These are phyloP conservation scores for Osmerus eperlanus DNA, from an alignment of 2,113 vertebrate species.

Conservation along the genomic window DNA sequence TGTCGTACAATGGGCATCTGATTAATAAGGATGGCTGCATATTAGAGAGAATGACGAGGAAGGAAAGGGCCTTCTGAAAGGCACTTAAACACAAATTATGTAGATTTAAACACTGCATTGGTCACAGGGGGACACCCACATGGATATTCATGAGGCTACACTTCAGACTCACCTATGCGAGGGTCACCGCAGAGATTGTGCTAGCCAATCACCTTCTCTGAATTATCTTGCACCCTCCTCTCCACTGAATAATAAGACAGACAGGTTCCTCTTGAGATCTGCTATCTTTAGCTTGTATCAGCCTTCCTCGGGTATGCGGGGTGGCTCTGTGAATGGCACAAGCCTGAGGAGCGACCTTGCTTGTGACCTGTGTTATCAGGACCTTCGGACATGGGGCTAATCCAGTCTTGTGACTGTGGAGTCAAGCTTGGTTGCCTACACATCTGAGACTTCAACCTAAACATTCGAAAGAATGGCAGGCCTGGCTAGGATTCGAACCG, in stretches of 20 bases:
- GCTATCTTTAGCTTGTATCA: slow-evolving; percentile 20
- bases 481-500: too few relatives aligned
- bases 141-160: slow-evolving; percentile 67
- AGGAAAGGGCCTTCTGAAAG: slow-evolving; percentile 69
- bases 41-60: slow-evolving; percentile 59
- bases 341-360: too few relatives aligned
- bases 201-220: slow-evolving; percentile 48
- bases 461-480: too few relatives aligned
- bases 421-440: too few relatives aligned
- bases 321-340: too few relatives aligned
- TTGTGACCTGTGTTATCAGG: too few relatives aligned
- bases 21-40: slow-evolving; percentile 68
- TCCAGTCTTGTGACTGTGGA: too few relatives aligned
- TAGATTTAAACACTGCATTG: slow-evolving; percentile 69
- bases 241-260: slow-evolving; percentile 7
- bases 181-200: slow-evolving; percentile 41
- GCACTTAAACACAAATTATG: slow-evolving; percentile 74
- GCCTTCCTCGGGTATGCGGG: neutral
- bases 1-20: slow-evolving; percentile 55
- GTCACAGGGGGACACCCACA: slow-evolving; percentile 49
- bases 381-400: too few relatives aligned
- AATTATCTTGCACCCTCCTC: slow-evolving; percentile 25
- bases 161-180: slow-evolving; percentile 55
- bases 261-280: neutral
- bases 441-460: too few relatives aligned